Evolutionary conservation across 1,140 invertebrate species (phyloP), one percentile per base, ranked within the genome.

Genomic region (Halesus radiatus): DNA sequence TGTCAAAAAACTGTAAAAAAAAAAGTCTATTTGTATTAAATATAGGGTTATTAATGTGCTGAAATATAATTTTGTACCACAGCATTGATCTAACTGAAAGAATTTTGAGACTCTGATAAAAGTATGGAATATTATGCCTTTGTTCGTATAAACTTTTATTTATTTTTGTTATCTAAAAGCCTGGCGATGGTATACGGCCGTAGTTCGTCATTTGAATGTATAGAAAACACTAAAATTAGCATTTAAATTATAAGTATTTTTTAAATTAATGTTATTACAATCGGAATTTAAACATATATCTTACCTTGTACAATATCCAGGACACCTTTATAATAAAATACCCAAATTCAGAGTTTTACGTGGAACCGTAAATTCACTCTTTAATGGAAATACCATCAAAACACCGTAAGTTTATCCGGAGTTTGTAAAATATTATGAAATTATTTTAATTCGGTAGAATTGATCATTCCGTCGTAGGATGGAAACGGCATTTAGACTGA

Each of bases 211-310:
- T 66, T 52, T 29, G 20, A 54, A 54, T 18, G 32, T 60, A 50
- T 1, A 52, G 2, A 54, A 52, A 68, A 77, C 62, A 77, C 45
- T 60, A 26, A 80, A 80, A 81, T 81, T 81, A 66, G 26, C 80
- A 81, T 81, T 78, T 60, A 66, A 66, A 56, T 56, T 13, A 45
- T 45, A 45, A 2, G 10, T 13, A 75, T 53, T 37, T 32, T 70
- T 56, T 15, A 76, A 29, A 81, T 81, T 77, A 81, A 81, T 81
- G 56, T 76, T 81, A 79, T 77, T 68, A 79, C 76, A 79, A 79
- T 81, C 66, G 73, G 58, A 23, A 20, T 74, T 23, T 26, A 50
- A 29, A 56, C 32, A 45, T 13, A 45, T 73, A 81, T 81, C 76
- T 74, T 60, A 32, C 45, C 37, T 45, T 20, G 52, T 45, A 26